phyloP scores from a whole-genome alignment of 1,140 invertebrate genomes.

The Tetramorium alpestre region DNA sequence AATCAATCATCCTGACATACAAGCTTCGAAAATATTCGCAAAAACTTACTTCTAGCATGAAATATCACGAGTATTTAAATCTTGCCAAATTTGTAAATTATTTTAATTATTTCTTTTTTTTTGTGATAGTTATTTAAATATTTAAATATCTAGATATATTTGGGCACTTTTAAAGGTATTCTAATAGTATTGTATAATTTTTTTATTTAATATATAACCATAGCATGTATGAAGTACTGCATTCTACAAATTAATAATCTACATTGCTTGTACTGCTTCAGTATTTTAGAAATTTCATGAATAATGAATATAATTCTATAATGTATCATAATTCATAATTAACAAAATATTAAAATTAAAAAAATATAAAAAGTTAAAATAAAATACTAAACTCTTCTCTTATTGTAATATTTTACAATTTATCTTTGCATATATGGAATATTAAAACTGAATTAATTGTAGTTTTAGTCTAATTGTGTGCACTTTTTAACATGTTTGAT shows the following conservation, averaged over 20 bases:
- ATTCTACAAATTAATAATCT: not conserved
- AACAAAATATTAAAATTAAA: not conserved
- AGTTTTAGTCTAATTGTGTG: not conserved
- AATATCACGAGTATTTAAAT: not conserved
- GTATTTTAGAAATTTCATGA: not conserved
- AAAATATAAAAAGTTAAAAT: too few species aligned
- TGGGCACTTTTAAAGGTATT: not conserved
- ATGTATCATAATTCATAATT: not conserved
- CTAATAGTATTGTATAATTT: not conserved
- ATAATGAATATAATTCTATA: not conserved
- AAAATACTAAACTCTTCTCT: not conserved
- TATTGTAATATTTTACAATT: not conserved
- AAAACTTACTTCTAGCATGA: not conserved
- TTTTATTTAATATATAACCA: not conserved
- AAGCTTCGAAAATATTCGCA: not conserved
- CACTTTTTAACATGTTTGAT: not conserved
- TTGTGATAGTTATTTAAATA: not conserved
- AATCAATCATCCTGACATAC: not conserved
- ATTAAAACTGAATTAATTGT: not conserved
- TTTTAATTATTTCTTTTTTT: not conserved
- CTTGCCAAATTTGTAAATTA: not conserved
- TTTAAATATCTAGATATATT: too few species aligned
- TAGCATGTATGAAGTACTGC: not conserved
- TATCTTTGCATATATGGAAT: not conserved
- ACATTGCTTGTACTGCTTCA: not conserved